Evolutionary conservation across 2,888 invertebrate species (phyloP).

Genomic region (Cheilosia scutellata): DNA sequence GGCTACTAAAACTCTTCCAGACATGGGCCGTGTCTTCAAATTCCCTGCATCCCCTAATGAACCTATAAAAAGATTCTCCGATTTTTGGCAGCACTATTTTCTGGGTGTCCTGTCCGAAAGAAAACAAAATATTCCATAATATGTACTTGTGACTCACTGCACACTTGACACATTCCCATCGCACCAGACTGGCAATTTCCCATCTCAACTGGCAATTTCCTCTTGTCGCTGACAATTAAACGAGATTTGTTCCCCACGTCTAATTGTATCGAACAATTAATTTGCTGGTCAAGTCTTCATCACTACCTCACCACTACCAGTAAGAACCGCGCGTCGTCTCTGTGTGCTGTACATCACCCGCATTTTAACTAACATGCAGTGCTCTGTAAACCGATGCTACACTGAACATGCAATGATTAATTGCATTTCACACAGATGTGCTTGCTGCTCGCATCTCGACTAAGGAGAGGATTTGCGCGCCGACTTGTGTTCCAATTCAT

Average conservation of each 20-base stretch:
- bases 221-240: conserved; percentile 37
- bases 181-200: neutral
- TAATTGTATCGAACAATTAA: conserved; percentile 66
- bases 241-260: conserved; percentile 51
- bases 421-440: conserved; percentile 74
- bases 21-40: too few relatives aligned
- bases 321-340: neutral
- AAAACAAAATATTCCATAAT: too few relatives aligned
- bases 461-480: conserved; percentile 15
- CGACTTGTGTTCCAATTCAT: conserved; percentile 71
- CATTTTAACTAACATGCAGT: conserved; percentile 47
- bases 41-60: too few relatives aligned
- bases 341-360: conserved; percentile 46
- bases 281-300: conserved; percentile 66
- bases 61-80: too few relatives aligned
- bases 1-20: too few relatives aligned
- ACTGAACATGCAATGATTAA: conserved; percentile 69
- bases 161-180: neutral
- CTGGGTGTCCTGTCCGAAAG: too few relatives aligned
- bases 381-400: conserved; percentile 53
- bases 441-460: conserved; percentile 24
- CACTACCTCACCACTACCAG: neutral
- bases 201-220: conserved; percentile 40
- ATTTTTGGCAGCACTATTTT: too few relatives aligned
- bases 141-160: conserved; percentile 36